Conservation (phyloP, 2,113 vertebrate genomes). For the Peucedramus taeniatus region DNA sequence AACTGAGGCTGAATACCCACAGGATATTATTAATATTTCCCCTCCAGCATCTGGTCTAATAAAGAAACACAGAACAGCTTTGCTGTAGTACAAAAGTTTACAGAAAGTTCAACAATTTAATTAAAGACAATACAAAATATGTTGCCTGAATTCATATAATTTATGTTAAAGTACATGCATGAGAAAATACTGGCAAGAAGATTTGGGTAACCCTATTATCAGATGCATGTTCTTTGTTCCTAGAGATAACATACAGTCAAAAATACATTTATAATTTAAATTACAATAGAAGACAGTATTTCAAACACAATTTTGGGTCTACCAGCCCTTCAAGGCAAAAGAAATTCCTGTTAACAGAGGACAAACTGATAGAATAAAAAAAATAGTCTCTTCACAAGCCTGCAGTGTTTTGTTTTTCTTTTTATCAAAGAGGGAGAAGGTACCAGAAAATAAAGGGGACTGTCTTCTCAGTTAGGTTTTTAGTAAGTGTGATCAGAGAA, state of each 20-base stretch:
- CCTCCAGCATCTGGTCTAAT: constrained; percentile 55
- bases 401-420: background rate
- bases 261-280: constrained; percentile 6
- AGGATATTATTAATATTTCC: constrained; percentile 35
- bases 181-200: background rate
- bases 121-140: constrained; percentile 58
- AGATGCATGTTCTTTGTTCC: background rate
- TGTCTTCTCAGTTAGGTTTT: background rate
- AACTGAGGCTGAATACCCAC: constrained; percentile 43
- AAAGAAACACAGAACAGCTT: constrained; percentile 61
- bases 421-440: background rate
- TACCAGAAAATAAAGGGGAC: background rate
- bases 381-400: background rate
- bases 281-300: constrained; percentile 27
- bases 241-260: constrained; percentile 1
- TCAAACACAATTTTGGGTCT: background rate
- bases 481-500: background rate
- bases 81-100: constrained; percentile 44
- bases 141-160: constrained; percentile 28
- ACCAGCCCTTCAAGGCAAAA: background rate
- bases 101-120: constrained; percentile 46
- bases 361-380: background rate
- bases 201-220: background rate
- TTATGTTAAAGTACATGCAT: constrained; percentile 48
- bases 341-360: background rate